phyloP scores from a whole-genome alignment of 2,113 vertebrate genomes.

The Callaeas wilsoni region DNA sequence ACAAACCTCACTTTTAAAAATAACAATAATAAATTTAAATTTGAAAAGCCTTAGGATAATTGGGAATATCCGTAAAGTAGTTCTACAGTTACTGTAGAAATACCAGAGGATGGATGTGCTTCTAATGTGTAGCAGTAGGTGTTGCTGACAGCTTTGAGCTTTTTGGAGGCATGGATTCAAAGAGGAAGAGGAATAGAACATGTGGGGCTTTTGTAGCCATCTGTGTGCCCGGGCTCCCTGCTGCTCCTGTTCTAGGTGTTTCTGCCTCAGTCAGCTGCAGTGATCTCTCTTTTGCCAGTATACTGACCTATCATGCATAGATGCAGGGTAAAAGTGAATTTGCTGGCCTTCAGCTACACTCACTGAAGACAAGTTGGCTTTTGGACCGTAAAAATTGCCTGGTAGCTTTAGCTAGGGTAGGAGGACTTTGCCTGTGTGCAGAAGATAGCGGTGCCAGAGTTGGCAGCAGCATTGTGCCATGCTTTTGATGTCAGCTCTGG shows the following conservation, averaged over 20 bases:
- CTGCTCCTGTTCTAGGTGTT: background rate
- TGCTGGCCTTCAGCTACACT: background rate
- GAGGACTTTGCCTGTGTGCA: background rate
- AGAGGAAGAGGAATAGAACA: background rate
- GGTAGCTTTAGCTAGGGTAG: background rate
- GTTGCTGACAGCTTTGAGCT: background rate
- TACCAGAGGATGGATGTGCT: background rate
- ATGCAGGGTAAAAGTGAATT: background rate
- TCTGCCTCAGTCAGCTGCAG: background rate
- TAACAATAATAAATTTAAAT: background rate
- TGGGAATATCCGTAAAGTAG: background rate
- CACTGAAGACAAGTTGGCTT: background rate
- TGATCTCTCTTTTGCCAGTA: background rate
- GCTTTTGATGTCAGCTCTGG: background rate
- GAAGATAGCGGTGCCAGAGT: background rate
- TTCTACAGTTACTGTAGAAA: background rate
- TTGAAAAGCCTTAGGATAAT: background rate
- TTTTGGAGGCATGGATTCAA: background rate
- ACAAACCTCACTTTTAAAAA: background rate
- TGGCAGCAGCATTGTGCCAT: background rate
- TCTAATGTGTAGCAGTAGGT: background rate
- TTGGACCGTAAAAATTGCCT: background rate
- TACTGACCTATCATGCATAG: background rate
- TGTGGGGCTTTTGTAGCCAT: background rate
- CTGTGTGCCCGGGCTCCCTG: background rate